A percentile compares a stretch with the other conserved stretches of the same genome.
These are phyloP conservation scores for Neodon shergylaensis DNA, from an alignment of 2,113 vertebrate genomes.

Conservation along the genomic window DNA sequence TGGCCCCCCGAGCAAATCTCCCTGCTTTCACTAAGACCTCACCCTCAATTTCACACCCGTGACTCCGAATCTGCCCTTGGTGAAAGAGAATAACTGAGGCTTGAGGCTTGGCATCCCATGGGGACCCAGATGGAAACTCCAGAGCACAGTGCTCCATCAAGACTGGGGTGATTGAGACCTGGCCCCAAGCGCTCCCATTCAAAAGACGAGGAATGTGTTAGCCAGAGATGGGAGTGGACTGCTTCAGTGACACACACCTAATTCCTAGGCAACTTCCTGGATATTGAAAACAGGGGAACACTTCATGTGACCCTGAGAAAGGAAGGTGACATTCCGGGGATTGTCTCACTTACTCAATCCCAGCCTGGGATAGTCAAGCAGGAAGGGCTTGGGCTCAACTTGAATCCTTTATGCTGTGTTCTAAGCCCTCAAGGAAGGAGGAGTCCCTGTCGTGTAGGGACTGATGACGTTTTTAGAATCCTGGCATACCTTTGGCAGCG, in stretches of 20 bases:
- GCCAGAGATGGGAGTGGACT: neutral
- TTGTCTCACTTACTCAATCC: neutral
- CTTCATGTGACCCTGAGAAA: neutral
- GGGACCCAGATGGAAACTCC: neutral
- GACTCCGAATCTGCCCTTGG: neutral
- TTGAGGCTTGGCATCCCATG: neutral
- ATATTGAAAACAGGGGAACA: neutral
- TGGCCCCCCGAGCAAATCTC: neutral
- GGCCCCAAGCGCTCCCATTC: neutral
- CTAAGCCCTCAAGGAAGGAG: neutral
- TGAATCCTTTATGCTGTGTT: neutral
- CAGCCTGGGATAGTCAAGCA: neutral
- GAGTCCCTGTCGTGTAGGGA: neutral
- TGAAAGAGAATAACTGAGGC: neutral
- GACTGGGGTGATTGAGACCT: neutral
- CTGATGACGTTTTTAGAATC: constrained; percentile 17
- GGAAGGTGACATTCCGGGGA: neutral
- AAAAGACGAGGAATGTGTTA: neutral
- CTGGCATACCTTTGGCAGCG: neutral
- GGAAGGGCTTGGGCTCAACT: neutral
- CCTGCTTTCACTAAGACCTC: neutral
- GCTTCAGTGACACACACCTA: neutral
- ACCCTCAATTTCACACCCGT: neutral
- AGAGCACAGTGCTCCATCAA: neutral
- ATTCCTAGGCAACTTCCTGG: neutral